Evolutionary conservation across 2,797 vertebrate genomes (phyloP), one percentile per base, ranked within the genome.

Genomic region (Acridotheres tristis): DNA sequence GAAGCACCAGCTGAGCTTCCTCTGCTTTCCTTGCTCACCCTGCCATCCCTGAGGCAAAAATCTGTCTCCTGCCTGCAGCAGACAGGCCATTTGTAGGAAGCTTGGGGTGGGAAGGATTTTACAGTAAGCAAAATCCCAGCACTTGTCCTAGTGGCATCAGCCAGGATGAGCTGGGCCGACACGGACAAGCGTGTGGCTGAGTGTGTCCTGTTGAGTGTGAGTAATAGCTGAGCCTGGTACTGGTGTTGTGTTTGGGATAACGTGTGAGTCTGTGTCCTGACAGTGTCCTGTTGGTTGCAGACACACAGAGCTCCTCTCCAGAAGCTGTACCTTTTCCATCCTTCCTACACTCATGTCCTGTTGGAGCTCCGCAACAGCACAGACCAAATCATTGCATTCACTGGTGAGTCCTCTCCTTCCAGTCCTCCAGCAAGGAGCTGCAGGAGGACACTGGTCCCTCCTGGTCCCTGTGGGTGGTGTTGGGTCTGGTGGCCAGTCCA

Each of bases 241-340:
- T 85, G 80, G 26, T 2, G 1, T 7, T 62, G 32, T 81, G 30
- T 69, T 26, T 53, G 85, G 51, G 54, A 11, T 73, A 20, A 45
- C 0, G 0, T 57, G 54, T 38, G 48, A 26, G 38, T 50, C 29
- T 3, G 0, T 63, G 67, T 80, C 67, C 84, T 96, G 45, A 93
- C 4, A 0, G 13, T 67, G 68, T 89, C 42, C 36, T 65, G 25
- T 94, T 89, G 74, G 20, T 95, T 95, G 48, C 91, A 98, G 98
- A 90, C 42, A 18, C 65, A 88, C 10, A 13, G 26, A 26, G 75
- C 69, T 4, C 14, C 91, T 30, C 62, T 20, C 30, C 97, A 96
- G 85, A 96, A 89, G 85, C 98, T 98, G 4, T 99, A 99, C 97
- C 97, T 99, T 96, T 98, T 99, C 93, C 98, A 98, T 87, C 99